Conservation (phyloP, 2,888 invertebrate species). For the Eupithecia vulgata region DNA sequence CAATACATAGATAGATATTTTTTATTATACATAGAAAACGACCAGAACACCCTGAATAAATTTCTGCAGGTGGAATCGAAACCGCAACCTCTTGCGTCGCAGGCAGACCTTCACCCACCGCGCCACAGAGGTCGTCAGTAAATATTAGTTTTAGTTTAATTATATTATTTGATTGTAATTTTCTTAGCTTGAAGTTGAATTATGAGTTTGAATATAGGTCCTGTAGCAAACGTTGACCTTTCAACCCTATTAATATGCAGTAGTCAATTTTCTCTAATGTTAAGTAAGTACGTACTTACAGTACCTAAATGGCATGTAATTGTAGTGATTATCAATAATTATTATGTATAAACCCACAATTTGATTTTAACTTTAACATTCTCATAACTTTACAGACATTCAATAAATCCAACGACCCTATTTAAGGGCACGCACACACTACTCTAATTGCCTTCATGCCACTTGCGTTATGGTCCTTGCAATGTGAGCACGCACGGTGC, state of each 20-base stretch:
- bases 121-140: no score
- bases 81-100: no score
- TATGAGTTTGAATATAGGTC: neutral
- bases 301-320: neutral
- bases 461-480: conserved; percentile 52
- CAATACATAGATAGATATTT: no score
- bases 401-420: conserved; percentile 40
- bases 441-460: conserved; percentile 54
- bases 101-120: no score
- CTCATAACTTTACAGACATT: conserved; percentile 37
- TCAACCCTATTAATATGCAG: neutral
- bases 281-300: neutral
- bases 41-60: no score
- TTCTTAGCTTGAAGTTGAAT: neutral
- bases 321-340: neutral
- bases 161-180: no score
- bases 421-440: conserved; percentile 48
- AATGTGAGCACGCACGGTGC: conserved; percentile 52
- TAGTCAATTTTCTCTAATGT: neutral
- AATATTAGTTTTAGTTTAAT: no score
- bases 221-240: neutral
- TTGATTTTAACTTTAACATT: conserved; percentile 16
- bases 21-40: no score
- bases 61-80: no score
- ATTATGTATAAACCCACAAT: conserved; percentile 1